Base-by-base conservation (phyloP, 2,113 vertebrate species). In the Mesembrinibis cayennensis region DNA sequence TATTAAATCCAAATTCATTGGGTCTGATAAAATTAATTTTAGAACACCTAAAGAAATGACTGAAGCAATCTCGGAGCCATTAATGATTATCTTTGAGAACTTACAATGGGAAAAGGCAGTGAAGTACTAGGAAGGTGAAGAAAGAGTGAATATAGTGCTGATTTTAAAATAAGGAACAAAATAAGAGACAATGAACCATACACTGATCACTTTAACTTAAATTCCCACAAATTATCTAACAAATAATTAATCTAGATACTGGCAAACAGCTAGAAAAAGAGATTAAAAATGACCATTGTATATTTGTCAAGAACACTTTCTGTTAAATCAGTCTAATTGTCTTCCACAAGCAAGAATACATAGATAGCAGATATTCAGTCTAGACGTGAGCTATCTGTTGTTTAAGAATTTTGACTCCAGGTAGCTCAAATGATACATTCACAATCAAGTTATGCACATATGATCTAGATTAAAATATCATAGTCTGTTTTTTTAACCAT, bases 101-200 rank as follows among this genome's bases (percentile, higher is more conserved):
- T 11, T 6, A 44, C 1, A 11, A 74, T 59, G 5, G 7, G 23
- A 67, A 79, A 94, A 84, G 3, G 4, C 9, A 53, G 12, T 0
- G 5, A 85, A 47, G 16, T 72, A 25, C 5, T 30, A 53, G 26
- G 40, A 91, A 58, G 61, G 14, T 25, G 19, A 47, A 89, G 36
- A 56, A 77, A 59, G 27, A 26, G 8, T 32, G 27, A 82, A 55
- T 61, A 82, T n/a, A 5, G 0, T 5, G 5, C 2, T 63, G 18
- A 19, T 88, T 49, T 90, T 63, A 44, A 89, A 86, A 49, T 30
- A 85, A 44, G 27, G 20, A 65, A 34, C 16, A 82, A 32, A 91
- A 38, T 26, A 77, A 47, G 40, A 62, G 23, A 86, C 3, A 1
- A 63, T 53, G 13, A 93, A 78, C 5, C 32, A 32, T 8, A 87